Base-by-base conservation (phyloP, 1,140 invertebrate species). In the Trichogramma pretiosum region DNA sequence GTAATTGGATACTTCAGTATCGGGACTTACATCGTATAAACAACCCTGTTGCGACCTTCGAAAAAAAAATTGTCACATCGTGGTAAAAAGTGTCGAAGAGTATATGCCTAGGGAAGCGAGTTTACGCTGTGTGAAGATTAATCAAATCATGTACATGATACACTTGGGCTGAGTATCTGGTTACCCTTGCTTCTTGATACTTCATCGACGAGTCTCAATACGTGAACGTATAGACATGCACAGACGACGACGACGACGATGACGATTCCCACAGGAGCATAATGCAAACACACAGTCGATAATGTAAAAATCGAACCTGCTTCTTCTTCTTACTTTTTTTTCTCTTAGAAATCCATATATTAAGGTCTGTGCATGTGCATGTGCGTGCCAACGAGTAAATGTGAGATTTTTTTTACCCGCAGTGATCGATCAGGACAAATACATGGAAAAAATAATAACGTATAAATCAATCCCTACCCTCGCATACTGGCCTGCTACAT, bases 91-190 rank as follows among this genome's bases (percentile, higher is more conserved):
- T n/a, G n/a, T n/a, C n/a, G n/a, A n/a, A n/a, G n/a, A n/a, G n/a
- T n/a, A n/a, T n/a, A n/a, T n/a, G n/a, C n/a, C n/a, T n/a, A n/a
- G n/a, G n/a, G n/a, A n/a, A n/a, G n/a, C n/a, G n/a, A n/a, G n/a
- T n/a, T n/a, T n/a, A n/a, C n/a, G n/a, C n/a, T n/a, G n/a, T 46
- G 42, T 51, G 34, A 41, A 46, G 46, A 51, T 51, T 41, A 51
- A 51, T 51, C 43, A 46, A 51, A 51, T 41, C 43, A 46, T 34
- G 8, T 13, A 17, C 30, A 3, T 26, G 14, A n/a, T n/a, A n/a
- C n/a, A n/a, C n/a, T n/a, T n/a, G n/a, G n/a, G n/a, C n/a, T n/a
- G n/a, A n/a, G n/a, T n/a, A n/a, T n/a, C n/a, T n/a, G n/a, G n/a
- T n/a, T n/a, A n/a, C n/a, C n/a, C n/a, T n/a, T n/a, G n/a, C n/a